phyloP scores from a whole-genome alignment of 2,888 invertebrate species.

The Tetranychus piercei region DNA sequence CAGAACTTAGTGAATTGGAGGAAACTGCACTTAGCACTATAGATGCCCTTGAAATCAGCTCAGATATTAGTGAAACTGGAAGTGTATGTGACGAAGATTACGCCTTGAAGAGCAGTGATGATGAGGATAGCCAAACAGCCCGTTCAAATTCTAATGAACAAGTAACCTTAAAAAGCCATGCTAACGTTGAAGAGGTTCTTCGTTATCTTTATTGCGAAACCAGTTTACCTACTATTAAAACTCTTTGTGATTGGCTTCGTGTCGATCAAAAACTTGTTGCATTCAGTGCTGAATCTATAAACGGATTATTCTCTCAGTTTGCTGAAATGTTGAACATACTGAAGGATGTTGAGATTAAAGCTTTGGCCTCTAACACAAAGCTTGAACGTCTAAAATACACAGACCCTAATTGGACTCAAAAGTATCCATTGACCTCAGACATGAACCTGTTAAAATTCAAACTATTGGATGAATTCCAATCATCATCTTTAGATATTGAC shows the following conservation, averaged over 20 bases:
- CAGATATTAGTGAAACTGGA: constrained; percentile 23
- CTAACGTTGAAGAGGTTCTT: constrained; percentile 15
- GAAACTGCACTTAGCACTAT: constrained; percentile 21
- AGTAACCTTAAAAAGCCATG: not conserved
- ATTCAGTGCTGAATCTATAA: constrained; percentile 32
- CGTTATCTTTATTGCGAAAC: constrained; percentile 17
- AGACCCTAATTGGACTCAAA: constrained; percentile 24
- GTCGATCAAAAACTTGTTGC: constrained; percentile 50
- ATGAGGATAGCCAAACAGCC: constrained; percentile 8
- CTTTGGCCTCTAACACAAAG: not conserved
- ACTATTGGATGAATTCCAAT: constrained; percentile 13
- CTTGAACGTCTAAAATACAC: constrained; percentile 13
- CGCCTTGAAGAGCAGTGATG: constrained; percentile 17
- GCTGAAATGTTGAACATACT: constrained; percentile 19
- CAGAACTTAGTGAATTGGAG: constrained; percentile 18
- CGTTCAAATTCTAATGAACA: constrained; percentile 2
- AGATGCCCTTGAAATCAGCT: constrained; percentile 22
- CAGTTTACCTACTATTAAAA: constrained; percentile 46
- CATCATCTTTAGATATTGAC: not conserved
- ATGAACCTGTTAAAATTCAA: constrained; percentile 22
- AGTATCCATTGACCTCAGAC: constrained; percentile 27
- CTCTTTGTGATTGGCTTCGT: constrained; percentile 65
- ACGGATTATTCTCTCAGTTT: constrained; percentile 17
- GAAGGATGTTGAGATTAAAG: constrained; percentile 13
- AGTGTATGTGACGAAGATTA: constrained; percentile 22